These are phyloP conservation scores for Stichodactyla mertensii DNA, from an alignment of 64 coral and sea anemone species.

Conservation along the genomic window DNA sequence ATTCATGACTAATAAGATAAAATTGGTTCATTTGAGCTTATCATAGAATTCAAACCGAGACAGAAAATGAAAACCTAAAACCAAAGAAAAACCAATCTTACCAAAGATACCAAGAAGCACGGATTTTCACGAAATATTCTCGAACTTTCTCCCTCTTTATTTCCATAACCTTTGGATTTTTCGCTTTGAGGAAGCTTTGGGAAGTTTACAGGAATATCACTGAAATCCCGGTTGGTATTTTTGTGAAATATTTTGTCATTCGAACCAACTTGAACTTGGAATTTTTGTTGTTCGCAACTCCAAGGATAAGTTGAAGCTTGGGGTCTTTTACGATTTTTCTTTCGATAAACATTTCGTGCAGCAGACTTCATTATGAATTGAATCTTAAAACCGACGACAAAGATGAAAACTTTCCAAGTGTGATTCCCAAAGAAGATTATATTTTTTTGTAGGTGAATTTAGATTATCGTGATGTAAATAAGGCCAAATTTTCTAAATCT, in stretches of 20 bases:
- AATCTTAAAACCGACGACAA: not conserved
- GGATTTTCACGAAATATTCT: constrained; percentile 17
- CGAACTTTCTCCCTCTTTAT: not conserved
- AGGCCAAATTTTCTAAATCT: not conserved
- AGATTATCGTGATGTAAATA: not conserved
- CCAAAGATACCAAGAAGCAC: not conserved
- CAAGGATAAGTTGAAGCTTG: not conserved
- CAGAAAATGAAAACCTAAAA: not conserved
- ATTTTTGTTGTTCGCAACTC: not conserved
- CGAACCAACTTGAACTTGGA: not conserved
- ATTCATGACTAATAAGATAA: not conserved
- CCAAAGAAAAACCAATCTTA: not conserved
- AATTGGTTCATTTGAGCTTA: no score
- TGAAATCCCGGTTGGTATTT: not conserved
- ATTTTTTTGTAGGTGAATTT: not conserved
- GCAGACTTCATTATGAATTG: not conserved
- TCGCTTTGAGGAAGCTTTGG: not conserved
- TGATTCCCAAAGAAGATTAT: not conserved
- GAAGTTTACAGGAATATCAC: not conserved
- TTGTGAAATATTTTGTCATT: not conserved
- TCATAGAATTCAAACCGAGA: not conserved
- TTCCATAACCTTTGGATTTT: not conserved
- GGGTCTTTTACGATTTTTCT: not conserved
- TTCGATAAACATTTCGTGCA: not conserved
- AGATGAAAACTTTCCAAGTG: not conserved